Percentiles rank a stretch among this genome's conserved stretches.
These are phyloP conservation scores for Megalopta genalis DNA, from an alignment of 1,140 invertebrate genomes.

Conservation along the genomic window DNA sequence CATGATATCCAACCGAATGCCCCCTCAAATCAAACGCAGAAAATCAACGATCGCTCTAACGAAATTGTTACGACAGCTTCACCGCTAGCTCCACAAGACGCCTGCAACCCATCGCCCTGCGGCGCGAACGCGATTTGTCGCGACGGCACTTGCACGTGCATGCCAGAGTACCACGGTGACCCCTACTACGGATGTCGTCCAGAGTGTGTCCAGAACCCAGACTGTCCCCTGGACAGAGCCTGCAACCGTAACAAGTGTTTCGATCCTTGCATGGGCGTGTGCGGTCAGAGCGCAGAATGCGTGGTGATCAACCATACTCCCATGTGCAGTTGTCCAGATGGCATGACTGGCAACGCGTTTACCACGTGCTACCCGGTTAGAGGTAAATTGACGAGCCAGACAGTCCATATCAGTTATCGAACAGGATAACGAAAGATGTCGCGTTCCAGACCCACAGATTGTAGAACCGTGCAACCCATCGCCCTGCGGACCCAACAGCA, in stretches of 20 bases:
- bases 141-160: slow-evolving; percentile 83
- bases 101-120: slow-evolving; percentile 84
- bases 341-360: slow-evolving; percentile 87
- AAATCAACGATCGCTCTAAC: background rate
- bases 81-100: slow-evolving; percentile 67
- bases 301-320: slow-evolving; percentile 86
- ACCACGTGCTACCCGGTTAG: slow-evolving; percentile 81
- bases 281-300: slow-evolving; percentile 86
- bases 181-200: slow-evolving; percentile 85
- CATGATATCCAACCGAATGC: too few species aligned
- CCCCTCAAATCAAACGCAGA: background rate
- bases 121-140: slow-evolving; percentile 85
- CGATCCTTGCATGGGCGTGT: slow-evolving; percentile 87
- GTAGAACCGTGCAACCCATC: slow-evolving; percentile 80
- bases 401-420: background rate
- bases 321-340: slow-evolving; percentile 85
- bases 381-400: slow-evolving; percentile 69
- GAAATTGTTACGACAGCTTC: slow-evolving; percentile 23
- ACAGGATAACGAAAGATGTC: background rate
- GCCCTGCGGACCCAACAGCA: slow-evolving; percentile 82
- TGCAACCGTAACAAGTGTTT: slow-evolving; percentile 88
- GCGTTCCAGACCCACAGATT: slow-evolving; percentile 64
- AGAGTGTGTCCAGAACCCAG: slow-evolving; percentile 86
- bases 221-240: slow-evolving; percentile 84
- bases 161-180: slow-evolving; percentile 83